These are phyloP conservation scores for Agapostemon virescens DNA, from an alignment of 2,888 invertebrate species.

Conservation along the genomic window DNA sequence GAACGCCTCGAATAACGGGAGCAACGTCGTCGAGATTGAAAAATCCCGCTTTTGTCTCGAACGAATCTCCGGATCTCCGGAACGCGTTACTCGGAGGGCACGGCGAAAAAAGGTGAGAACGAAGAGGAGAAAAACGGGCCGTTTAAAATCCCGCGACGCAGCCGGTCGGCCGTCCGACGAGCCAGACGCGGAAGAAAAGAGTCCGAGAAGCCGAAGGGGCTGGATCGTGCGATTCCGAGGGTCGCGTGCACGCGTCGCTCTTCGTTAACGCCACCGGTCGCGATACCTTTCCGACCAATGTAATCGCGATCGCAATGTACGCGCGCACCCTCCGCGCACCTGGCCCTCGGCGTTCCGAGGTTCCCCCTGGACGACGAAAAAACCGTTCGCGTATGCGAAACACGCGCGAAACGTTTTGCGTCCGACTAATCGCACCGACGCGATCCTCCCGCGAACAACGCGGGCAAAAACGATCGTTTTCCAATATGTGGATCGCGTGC, in stretches of 20 bases:
- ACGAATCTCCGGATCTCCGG: constrained; percentile 18
- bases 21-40: constrained; percentile 12
- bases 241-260: constrained; percentile 51
- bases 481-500: too few relatives aligned
- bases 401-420: constrained; percentile 46
- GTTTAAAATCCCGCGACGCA: neutral
- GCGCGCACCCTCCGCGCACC: constrained; percentile 38
- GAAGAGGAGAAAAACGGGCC: neutral
- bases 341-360: constrained; percentile 7
- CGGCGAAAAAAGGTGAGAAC: neutral
- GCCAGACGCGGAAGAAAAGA: constrained; percentile 31
- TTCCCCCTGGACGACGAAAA: constrained; percentile 26
- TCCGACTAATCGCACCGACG: neutral
- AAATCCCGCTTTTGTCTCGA: constrained; percentile 22
- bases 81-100: neutral
- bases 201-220: constrained; percentile 18
- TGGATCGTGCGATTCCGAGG: constrained; percentile 40
- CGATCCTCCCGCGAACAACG: too few relatives aligned
- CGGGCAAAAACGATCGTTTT: too few relatives aligned
- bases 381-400: constrained; percentile 43
- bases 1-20: neutral
- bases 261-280: constrained; percentile 19
- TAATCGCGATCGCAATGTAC: constrained; percentile 49
- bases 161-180: neutral
- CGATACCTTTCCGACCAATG: constrained; percentile 7